phyloP scores from a whole-genome alignment of 1,140 invertebrate species.

The Drosophila lowei region DNA sequence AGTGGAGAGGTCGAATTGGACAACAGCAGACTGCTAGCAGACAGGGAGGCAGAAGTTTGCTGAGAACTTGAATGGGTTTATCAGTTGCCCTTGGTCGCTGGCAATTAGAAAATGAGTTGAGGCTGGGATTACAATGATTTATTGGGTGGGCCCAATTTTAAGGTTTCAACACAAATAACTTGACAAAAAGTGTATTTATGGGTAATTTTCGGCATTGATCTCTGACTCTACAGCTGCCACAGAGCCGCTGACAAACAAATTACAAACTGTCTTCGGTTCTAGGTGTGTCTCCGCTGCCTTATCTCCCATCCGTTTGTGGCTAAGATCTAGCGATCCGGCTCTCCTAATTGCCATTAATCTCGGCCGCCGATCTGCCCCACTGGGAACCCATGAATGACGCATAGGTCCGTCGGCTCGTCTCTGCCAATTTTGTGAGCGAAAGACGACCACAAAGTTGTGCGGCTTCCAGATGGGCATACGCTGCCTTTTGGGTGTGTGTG shows the following conservation, averaged over 20 bases:
- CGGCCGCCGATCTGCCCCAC: conserved; percentile 33
- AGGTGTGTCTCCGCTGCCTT: conserved; percentile 29
- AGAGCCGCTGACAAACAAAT: conserved; percentile 40
- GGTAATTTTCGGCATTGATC: conserved; percentile 58
- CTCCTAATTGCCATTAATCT: conserved; percentile 64
- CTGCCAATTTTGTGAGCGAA: conserved; percentile 25
- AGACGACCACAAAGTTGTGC: conserved; percentile 64
- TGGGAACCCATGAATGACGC: conserved; percentile 43
- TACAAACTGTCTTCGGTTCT: conserved; percentile 15
- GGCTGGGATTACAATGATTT: conserved; percentile 60
- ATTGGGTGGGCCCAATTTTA: conserved; percentile 33
- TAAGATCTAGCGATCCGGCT: conserved; percentile 39
- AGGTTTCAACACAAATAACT: conserved; percentile 4
- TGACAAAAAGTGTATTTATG: conserved; percentile 63
- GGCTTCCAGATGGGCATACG: conserved; percentile 49
- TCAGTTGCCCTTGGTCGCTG: conserved; percentile 49
- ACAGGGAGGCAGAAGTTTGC: conserved; percentile 9
- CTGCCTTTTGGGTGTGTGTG: conserved; percentile 24
- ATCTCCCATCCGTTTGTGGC: background rate
- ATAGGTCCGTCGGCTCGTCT: conserved; percentile 30
- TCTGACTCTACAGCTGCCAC: conserved; percentile 49
- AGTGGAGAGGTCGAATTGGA: conserved; percentile 26
- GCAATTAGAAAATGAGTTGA: conserved; percentile 48
- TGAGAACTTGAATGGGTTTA: conserved; percentile 46
- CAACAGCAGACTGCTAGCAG: conserved; percentile 2